Base-by-base conservation (phyloP, 2,888 invertebrate genomes). In the Augiades crinisus region DNA sequence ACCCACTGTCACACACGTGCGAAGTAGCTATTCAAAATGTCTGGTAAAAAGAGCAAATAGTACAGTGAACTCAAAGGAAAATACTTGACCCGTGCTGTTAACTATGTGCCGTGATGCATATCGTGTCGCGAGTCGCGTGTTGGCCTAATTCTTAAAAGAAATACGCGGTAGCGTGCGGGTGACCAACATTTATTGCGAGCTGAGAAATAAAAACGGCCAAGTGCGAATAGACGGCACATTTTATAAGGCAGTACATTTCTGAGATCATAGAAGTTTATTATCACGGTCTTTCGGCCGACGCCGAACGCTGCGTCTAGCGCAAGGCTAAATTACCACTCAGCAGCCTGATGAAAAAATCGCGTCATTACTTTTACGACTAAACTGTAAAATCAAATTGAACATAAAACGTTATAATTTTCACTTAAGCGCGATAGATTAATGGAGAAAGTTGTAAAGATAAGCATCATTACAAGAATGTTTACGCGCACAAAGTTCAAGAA, bases 401-500 rank as follows among this genome's bases (percentile, higher is more conserved):
- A 21, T 33, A 14, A 37, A 27, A 27, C 6, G 33, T 31, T 21
- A 5, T 16, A 27, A 50, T 27, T 27, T 50, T 19, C 36, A 43
- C 17, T 43, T 43, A 30, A 24, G 5, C 12, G 13, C 1, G 21
- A 6, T 34, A 14, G 12, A 44, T 50, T 43, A 61, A 61, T 63
- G 61, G 61, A 62, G 63, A 59, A 57, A 62, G 54, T 58, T 56
- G 58, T 62, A 60, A 61, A 62, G 60, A 62, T 59, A 58, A 34
- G 30, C 37, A 36, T 27, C 37, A 31, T 31, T 37, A 51, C 31
- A 44, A 24, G 36, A 53, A 59, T 68, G 70, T 79, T 75, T 75
- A 72, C 65, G 61, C 61, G 68, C 63, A 67, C 74, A 76, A 63
- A 75, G 80, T 80, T 76, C 73, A 75, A 74, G 72, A 77, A 73